phyloP scores from a whole-genome alignment of 2,113 vertebrate species.

The Mionectes macconnelli region DNA sequence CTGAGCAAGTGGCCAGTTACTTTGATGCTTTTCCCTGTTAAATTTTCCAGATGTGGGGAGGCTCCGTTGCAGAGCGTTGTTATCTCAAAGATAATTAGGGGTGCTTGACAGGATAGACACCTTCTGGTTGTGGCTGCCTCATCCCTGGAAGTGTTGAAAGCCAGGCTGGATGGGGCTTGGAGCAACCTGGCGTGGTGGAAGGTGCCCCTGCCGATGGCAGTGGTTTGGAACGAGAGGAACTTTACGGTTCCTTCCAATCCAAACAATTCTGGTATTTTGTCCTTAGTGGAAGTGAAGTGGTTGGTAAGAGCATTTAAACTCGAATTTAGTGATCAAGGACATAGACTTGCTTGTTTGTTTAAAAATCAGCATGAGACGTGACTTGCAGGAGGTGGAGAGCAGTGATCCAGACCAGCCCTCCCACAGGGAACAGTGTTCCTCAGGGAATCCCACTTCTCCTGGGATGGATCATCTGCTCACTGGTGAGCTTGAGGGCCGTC shows the following conservation, averaged over 20 bases:
- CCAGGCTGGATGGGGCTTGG: background rate
- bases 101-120: background rate
- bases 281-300: rapidly evolving
- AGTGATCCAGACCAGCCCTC: background rate
- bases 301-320: background rate
- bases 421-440: background rate
- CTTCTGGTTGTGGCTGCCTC: background rate
- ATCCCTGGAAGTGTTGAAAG: background rate
- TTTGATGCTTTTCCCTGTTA: rapidly evolving
- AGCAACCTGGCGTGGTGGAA: background rate
- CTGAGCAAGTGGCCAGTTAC: rapidly evolving
- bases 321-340: rapidly evolving
- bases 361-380: rapidly evolving
- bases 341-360: background rate
- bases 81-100: background rate
- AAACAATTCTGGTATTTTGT: background rate
- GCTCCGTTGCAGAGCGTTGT: background rate
- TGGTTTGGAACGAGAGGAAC: background rate
- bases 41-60: background rate
- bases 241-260: background rate
- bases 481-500: rapidly evolving
- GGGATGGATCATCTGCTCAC: no score
- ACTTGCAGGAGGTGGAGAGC: rapidly evolving
- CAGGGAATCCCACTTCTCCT: background rate
- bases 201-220: background rate